Base-by-base conservation (phyloP, 2,888 invertebrate species). In the Malacosoma neustria region DNA sequence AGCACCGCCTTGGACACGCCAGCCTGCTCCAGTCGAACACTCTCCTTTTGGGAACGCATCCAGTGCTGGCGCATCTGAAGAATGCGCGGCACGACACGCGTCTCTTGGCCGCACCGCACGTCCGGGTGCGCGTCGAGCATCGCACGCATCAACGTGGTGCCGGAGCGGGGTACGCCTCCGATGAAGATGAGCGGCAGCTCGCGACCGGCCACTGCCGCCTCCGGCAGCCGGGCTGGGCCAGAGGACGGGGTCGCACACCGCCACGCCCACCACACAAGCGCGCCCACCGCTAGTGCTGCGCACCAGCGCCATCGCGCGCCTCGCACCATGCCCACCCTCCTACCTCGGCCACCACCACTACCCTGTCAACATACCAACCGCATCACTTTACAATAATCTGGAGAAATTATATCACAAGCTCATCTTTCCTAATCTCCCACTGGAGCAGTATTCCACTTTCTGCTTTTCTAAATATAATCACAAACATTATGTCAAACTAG, bases 71-170 rank as follows among this genome's bases (percentile, higher is more conserved):
- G 91, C 89, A 99, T 92, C 79, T 97, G 97, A 48, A 99, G 89
- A 62, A 99, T 92, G 57, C 99, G 90, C 36, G 98, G 99, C 72
- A 99, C 97, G 37, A 99, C 97, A 51, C 98, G 89, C 42, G 97
- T 96, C 87, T 99, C 99, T 82, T 98, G 98, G 11, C 98, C 98
- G 79, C 98, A 98, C 73, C 97, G 92, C 63, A 99, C 94, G 59
- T 95, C 95, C 11, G 97, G 96, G 89, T 99, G 98, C 46, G 98
- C 98, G 84, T 99, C 99, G 58, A 99, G 87, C 96, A 99, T 97
- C 48, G 97, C 98, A 61, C 99, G 90, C 94, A 98, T 96, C 54
- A 99, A 89, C 44, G 99, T 99, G 32, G 98, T 99, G 37, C 98
- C 99, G 35, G 97, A 98, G 56, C 98, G 91, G 39, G 99, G 99